These are phyloP conservation scores for Anguilla pacifica DNA, from an alignment of 2,797 vertebrate species.

Conservation along the genomic window DNA sequence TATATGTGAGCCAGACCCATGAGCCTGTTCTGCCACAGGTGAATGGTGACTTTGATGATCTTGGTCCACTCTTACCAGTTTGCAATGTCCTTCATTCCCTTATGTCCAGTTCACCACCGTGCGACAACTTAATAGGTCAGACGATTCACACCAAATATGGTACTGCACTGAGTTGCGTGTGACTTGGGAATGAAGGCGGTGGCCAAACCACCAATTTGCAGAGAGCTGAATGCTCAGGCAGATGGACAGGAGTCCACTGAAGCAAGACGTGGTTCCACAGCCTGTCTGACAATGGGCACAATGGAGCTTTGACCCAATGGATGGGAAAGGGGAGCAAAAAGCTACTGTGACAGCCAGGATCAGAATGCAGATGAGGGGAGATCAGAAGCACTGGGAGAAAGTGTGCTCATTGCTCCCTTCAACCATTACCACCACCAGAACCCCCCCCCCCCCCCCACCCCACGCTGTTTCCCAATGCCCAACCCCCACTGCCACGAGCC, in stretches of 20 bases:
- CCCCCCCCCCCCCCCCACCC: conserved; percentile 42
- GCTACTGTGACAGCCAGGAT: conserved; percentile 31
- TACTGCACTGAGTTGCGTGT: neutral
- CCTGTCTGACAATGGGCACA: conserved; percentile 55
- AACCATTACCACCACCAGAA: conserved; percentile 22
- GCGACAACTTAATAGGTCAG: neutral
- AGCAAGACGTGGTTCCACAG: conserved; percentile 47
- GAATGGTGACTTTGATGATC: neutral
- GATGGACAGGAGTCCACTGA: conserved; percentile 40
- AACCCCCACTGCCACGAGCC: conserved; percentile 44
- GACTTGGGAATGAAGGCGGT: neutral
- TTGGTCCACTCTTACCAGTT: neutral
- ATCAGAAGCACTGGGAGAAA: conserved; percentile 50
- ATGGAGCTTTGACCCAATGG: conserved; percentile 56
- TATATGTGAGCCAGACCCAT: neutral
- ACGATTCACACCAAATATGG: neutral
- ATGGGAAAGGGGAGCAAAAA: conserved; percentile 58
- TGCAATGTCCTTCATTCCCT: neutral
- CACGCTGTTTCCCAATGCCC: conserved; percentile 23
- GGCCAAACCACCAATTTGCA: conserved; percentile 25
- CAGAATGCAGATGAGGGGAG: conserved; percentile 49
- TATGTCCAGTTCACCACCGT: neutral
- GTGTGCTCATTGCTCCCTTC: conserved; percentile 56
- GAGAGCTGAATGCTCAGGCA: conserved; percentile 20
- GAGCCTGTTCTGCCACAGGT: neutral